Base-by-base conservation (phyloP, 1,140 invertebrate species). In the Macrosteles quadrilineatus region DNA sequence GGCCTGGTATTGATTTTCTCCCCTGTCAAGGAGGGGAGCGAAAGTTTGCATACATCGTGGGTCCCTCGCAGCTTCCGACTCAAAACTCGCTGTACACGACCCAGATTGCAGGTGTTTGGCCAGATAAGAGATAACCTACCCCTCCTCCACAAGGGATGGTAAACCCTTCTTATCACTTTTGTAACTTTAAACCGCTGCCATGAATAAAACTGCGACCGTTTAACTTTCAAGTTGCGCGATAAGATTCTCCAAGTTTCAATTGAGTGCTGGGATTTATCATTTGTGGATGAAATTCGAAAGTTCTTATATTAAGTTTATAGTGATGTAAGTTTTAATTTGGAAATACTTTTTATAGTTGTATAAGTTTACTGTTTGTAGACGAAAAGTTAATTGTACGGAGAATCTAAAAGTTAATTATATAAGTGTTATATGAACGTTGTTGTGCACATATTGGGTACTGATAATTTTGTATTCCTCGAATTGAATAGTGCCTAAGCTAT, bases 121-220 rank as follows among this genome's bases (percentile, higher is more conserved):
- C 14, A 9, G 47, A 50, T 50, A 50, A 50, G 47, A 50, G 47
- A 50, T 50, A 50, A 19, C 32, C 32, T 36, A 4, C 32, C 32
- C 32, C 32, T 36, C 32, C 32, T 36, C 32, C 32, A 36, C 32
- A 19, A 19, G 47, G 21, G 21, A 50, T 50, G 47, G 4, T 50
- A 50, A 50, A n/a, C 47, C 47, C 47, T 50, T 21, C 47, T 50
- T 50, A 50, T 50, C 47, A 50, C 47, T 50, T 50, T 50, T 50
- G 14, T 50, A 50, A 50, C 47, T 50, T 50, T 3, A 17, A 50
- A 50, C 47, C 4, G 21, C 47, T 19, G n/a, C 47, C 47, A 19
- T 50, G 47, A 50, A 50, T 50, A 50, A 50, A 50, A 50, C 4
- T 50, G 47, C n/a, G 47, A 36, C 14, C 47, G 4, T 17, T 50